phyloP scores from a whole-genome alignment of 64 coral and sea anemone species.

The Montipora capricornis region DNA sequence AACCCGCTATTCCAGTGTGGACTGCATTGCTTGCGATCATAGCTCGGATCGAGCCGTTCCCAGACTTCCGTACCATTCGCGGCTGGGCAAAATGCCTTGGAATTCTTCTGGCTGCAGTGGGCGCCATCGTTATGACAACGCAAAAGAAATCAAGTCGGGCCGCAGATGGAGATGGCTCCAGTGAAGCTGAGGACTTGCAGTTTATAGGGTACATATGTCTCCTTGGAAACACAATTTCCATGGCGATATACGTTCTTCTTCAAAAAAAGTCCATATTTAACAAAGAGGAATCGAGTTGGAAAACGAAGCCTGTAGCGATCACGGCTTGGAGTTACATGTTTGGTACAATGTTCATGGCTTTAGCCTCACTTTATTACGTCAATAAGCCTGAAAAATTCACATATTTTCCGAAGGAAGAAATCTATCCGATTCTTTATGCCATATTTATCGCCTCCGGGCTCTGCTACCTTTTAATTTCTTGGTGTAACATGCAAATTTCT shows the following conservation, averaged over 20 bases:
- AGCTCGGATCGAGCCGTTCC: conserved; percentile 69
- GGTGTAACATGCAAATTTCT: conserved; percentile 93
- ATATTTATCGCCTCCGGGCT: conserved; percentile 82
- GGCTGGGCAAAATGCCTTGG: conserved; percentile 82
- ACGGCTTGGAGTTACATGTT: conserved; percentile 91
- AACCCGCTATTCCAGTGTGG: conserved; percentile 88
- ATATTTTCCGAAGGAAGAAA: conserved; percentile 74
- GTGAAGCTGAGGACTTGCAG: neutral
- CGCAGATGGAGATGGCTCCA: neutral
- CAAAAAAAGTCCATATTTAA: conserved; percentile 89
- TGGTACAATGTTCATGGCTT: conserved; percentile 77
- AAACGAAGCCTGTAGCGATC: conserved; percentile 75
- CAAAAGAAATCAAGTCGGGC: conserved; percentile 24
- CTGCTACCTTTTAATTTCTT: conserved; percentile 86
- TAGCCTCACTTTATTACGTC: conserved; percentile 74
- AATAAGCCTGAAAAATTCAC: conserved; percentile 84
- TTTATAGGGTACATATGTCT: conserved; percentile 82
- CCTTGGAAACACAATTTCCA: conserved; percentile 75
- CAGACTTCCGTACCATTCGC: conserved; percentile 53
- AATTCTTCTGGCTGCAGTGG: conserved; percentile 70
- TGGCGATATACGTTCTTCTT: conserved; percentile 77
- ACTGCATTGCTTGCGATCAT: conserved; percentile 80
- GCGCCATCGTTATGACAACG: conserved; percentile 63
- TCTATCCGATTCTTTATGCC: conserved; percentile 82
- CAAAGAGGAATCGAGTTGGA: conserved; percentile 74